Evolutionary conservation across 2,888 invertebrate genomes (phyloP).

Genomic region (Drosophila lacicola): DNA sequence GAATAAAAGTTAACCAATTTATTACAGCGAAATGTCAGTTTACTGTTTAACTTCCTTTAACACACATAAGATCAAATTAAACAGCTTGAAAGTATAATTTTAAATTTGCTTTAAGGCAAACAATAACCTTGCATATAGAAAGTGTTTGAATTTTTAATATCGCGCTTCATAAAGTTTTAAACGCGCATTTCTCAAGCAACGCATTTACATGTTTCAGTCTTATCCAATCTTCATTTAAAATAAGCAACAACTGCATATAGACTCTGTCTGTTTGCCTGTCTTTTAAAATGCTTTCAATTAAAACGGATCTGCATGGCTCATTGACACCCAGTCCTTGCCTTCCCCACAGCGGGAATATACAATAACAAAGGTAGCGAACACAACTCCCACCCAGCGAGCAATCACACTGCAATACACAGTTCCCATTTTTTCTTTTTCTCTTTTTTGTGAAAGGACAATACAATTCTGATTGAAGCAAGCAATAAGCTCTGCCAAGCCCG

Average conservation of each 20-base stretch:
- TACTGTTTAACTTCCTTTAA: not conserved
- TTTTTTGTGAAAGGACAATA: conserved; percentile 40
- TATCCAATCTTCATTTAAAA: conserved; percentile 3
- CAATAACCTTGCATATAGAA: not conserved
- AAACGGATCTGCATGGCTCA: conserved; percentile 37
- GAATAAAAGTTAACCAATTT: not conserved
- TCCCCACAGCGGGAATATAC: not conserved
- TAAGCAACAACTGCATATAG: not conserved
- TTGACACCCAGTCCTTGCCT: conserved; percentile 31
- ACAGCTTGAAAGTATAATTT: too few species aligned
- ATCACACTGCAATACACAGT: conserved; percentile 31
- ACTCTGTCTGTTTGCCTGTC: not conserved
- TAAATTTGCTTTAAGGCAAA: too few species aligned
- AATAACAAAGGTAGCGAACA: conserved; percentile 38
- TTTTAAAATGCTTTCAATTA: conserved; percentile 44
- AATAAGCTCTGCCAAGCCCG: conserved; percentile 35
- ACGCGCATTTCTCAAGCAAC: not conserved
- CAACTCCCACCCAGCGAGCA: conserved; percentile 23
- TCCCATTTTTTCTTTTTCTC: not conserved
- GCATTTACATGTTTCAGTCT: not conserved
- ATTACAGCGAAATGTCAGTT: not conserved
- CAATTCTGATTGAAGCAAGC: conserved; percentile 57
- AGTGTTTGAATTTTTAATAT: conserved; percentile 1
- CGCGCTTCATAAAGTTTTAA: conserved; percentile 4
- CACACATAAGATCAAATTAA: too few species aligned